These are phyloP conservation scores for Ormyrus labotus DNA, from an alignment of 2,888 invertebrate species.

Conservation along the genomic window DNA sequence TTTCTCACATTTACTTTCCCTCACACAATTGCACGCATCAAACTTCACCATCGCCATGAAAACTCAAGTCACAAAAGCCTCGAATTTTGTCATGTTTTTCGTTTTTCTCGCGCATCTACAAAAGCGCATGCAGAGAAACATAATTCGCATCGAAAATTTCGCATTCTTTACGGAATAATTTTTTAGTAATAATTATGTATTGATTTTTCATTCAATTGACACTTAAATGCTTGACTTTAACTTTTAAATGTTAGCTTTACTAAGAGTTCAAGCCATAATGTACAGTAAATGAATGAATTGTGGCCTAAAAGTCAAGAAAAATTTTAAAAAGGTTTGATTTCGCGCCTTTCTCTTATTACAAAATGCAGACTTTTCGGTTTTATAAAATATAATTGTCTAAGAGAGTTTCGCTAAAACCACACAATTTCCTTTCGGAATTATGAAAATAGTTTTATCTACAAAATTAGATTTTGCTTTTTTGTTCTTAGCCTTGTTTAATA, in stretches of 20 bases:
- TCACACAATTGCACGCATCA: constrained; percentile 22
- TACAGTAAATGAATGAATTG: not conserved
- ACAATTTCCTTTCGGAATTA: constrained; percentile 24
- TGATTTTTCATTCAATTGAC: constrained; percentile 25
- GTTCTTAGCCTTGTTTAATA: constrained; percentile 1
- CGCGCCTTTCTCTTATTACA: constrained; percentile 15
- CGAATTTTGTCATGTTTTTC: constrained; percentile 2
- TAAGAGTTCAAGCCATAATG: too few species aligned
- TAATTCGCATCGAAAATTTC: not conserved
- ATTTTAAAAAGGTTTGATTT: constrained; percentile 45
- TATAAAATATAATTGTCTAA: constrained; percentile 44
- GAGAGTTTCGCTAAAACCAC: constrained; percentile 43
- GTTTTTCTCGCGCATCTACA: not conserved
- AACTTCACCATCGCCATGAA: not conserved
- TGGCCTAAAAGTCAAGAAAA: constrained; percentile 35
- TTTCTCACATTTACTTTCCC: constrained; percentile 16
- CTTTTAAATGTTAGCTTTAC: not conserved
- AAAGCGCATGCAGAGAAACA: constrained; percentile 29
- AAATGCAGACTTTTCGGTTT: constrained; percentile 41
- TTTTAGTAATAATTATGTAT: too few species aligned
- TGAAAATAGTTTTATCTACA: constrained; percentile 46
- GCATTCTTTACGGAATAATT: not conserved
- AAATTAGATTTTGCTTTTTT: constrained; percentile 29
- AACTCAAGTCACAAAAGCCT: constrained; percentile 31
- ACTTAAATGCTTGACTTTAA: constrained; percentile 3